A percentile compares a stretch with the other conserved stretches of the same genome.
Conservation (phyloP, 2,797 vertebrate genomes). For the Nyctalus aviator region DNA sequence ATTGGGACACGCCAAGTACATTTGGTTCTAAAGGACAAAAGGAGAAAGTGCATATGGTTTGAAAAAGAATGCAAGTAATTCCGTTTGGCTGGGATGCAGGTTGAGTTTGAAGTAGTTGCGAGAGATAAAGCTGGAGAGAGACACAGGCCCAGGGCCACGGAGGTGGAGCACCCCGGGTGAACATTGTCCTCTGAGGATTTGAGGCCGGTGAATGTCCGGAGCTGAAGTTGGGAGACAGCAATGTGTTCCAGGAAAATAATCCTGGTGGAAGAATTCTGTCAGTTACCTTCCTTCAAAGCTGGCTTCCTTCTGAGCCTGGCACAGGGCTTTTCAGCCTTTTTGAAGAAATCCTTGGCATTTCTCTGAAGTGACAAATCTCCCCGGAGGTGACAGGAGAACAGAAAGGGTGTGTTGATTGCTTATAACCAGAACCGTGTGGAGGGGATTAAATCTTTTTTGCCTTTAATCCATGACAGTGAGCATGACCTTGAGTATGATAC, state of each 20-base stretch:
- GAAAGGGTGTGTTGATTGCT: neutral
- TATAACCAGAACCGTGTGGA: neutral
- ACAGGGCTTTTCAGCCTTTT: neutral
- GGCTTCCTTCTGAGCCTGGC: neutral
- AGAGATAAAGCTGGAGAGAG: neutral
- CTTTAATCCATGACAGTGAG: neutral
- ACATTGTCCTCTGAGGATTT: neutral
- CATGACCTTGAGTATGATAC: neutral
- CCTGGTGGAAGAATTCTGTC: neutral
- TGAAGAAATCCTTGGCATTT: neutral
- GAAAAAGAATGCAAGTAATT: neutral
- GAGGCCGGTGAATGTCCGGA: neutral
- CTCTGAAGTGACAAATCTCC: neutral
- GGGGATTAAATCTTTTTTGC: neutral
- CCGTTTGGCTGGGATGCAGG: neutral
- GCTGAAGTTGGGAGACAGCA: neutral
- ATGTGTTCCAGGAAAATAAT: neutral
- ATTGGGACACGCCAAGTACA: neutral
- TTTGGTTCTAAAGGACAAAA: neutral
- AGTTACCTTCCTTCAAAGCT: neutral
- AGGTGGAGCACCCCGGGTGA: neutral
- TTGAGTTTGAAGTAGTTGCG: neutral
- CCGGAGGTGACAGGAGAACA: neutral
- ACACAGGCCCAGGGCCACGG: neutral
- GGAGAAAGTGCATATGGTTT: neutral